Percentiles rank a stretch among this genome's conserved stretches.
phyloP scores from a whole-genome alignment of 2,888 invertebrate species.

The Gymnosoma rotundatum region DNA sequence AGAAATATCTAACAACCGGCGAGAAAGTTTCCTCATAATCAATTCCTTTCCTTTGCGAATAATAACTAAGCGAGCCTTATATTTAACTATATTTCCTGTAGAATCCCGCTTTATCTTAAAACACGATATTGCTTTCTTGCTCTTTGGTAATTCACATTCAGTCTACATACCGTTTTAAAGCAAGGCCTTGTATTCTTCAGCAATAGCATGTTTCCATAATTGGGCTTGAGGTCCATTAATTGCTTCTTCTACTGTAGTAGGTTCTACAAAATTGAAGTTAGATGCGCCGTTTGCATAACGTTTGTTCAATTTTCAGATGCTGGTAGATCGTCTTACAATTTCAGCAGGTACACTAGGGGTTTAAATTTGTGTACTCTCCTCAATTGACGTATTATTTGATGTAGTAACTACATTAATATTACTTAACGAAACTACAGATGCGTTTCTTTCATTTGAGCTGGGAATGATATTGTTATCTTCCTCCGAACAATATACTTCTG shows the following conservation, averaged over 20 bases:
- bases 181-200: not conserved
- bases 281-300: too few species aligned
- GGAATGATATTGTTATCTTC: too few species aligned
- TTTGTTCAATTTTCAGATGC: too few species aligned
- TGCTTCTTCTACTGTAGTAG: not conserved
- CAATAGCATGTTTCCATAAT: not conserved
- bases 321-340: not conserved
- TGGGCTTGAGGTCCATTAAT: not conserved
- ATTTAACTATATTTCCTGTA: constrained; percentile 1
- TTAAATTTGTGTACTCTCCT: too few species aligned
- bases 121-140: not conserved
- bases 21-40: not conserved
- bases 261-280: not conserved
- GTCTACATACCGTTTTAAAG: constrained; percentile 1
- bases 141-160: not conserved
- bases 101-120: constrained; percentile 16
- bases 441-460: too few species aligned
- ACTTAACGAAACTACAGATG: too few species aligned
- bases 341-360: not conserved
- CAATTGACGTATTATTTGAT: too few species aligned
- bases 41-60: not conserved
- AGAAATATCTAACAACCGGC: not conserved
- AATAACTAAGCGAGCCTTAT: not conserved
- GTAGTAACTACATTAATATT: too few species aligned
- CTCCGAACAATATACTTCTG: not conserved